phyloP scores from a whole-genome alignment of 2,888 invertebrate species.

The Phania funesta region DNA sequence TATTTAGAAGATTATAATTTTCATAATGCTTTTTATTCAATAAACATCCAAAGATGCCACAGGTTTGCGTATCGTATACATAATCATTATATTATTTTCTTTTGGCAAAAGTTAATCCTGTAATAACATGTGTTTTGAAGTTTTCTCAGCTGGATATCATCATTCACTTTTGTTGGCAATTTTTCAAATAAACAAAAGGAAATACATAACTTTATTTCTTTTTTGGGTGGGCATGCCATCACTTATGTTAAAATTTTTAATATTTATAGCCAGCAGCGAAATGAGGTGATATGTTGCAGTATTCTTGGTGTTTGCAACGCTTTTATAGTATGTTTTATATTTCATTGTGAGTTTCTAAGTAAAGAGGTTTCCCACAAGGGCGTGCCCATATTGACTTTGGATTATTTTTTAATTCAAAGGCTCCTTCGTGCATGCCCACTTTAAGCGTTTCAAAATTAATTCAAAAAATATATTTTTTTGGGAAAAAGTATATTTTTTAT shows the following conservation, averaged over 20 bases:
- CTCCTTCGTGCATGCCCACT: too few relatives aligned
- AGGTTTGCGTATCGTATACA: constrained; percentile 44
- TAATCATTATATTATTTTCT: constrained; percentile 47
- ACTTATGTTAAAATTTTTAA: constrained; percentile 62
- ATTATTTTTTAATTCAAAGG: too few relatives aligned
- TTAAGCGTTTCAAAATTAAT: too few relatives aligned
- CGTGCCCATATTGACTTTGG: too few relatives aligned
- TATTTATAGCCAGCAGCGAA: constrained; percentile 26
- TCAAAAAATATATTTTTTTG: too few relatives aligned
- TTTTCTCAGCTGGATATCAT: constrained; percentile 75
- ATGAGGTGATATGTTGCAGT: background rate
- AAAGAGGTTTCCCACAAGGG: background rate
- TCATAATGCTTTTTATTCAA: constrained; percentile 60
- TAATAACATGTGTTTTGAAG: constrained; percentile 74
- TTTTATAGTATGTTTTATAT: background rate
- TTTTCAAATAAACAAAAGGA: constrained; percentile 55
- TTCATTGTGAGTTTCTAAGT: background rate
- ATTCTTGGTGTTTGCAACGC: background rate
- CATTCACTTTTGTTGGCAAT: constrained; percentile 68
- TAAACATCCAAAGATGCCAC: constrained; percentile 60
- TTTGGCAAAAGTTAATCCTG: constrained; percentile 73
- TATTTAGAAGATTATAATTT: constrained; percentile 59
- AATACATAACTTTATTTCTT: background rate
- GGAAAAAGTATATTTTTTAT: background rate
- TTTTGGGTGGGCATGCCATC: constrained; percentile 55